Conservation (phyloP, 1,140 invertebrate genomes). For the Anthonomus grandis region DNA sequence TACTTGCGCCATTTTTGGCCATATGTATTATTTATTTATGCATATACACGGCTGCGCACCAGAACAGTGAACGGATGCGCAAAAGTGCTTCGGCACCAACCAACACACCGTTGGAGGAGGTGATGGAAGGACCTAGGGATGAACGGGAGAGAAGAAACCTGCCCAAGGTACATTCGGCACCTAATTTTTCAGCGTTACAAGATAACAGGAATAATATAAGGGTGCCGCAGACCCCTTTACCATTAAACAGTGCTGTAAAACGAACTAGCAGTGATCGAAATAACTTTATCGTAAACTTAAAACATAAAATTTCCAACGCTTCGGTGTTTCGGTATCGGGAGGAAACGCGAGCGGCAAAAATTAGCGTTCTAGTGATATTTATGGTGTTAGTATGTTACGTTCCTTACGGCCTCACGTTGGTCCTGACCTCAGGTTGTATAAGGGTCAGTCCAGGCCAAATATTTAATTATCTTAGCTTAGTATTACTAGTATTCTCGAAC, state of each 20-base stretch:
- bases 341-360: slow-evolving; percentile 75
- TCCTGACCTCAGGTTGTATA: slow-evolving; percentile 49
- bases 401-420: slow-evolving; percentile 59
- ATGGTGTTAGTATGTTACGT: slow-evolving; percentile 70
- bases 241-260: slow-evolving; percentile 27
- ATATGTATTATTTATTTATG: slow-evolving; percentile 69
- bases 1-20: slow-evolving; percentile 63
- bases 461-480: slow-evolving; percentile 56
- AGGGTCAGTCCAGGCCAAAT: slow-evolving; percentile 47
- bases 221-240: slow-evolving; percentile 9
- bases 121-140: neutral
- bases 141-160: slow-evolving; percentile 11
- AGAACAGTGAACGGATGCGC: slow-evolving; percentile 66
- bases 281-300: slow-evolving; percentile 66
- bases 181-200: slow-evolving; percentile 37
- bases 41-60: slow-evolving; percentile 68
- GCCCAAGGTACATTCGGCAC: slow-evolving; percentile 43
- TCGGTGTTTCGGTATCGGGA: slow-evolving; percentile 79
- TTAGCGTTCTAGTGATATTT: slow-evolving; percentile 69
- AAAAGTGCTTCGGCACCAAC: slow-evolving; percentile 44
- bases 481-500: slow-evolving; percentile 65
- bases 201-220: slow-evolving; percentile 2
- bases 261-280: slow-evolving; percentile 46
- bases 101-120: slow-evolving; percentile 27
- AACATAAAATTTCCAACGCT: slow-evolving; percentile 75